These are phyloP conservation scores for Cotesia vestalis DNA, from an alignment of 1,140 invertebrate genomes.

Conservation along the genomic window DNA sequence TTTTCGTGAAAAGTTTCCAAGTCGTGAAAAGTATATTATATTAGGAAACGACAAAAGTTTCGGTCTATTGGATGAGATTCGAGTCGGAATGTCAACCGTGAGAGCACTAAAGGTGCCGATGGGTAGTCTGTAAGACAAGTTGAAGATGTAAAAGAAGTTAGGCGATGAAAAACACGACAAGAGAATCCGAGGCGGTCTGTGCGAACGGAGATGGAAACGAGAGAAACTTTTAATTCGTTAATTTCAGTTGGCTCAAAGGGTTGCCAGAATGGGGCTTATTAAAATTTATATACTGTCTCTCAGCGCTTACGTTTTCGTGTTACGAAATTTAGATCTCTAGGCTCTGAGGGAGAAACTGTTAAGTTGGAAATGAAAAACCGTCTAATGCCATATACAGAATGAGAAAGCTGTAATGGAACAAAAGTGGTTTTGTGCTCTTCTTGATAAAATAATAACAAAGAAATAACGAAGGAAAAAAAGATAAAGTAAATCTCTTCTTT, in stretches of 20 bases:
- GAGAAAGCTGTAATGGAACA: not conserved
- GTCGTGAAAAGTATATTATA: not conserved
- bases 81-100: conserved; percentile 60
- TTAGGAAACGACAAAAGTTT: conserved; percentile 54
- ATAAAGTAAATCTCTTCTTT: conserved; percentile 40
- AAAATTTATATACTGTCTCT: conserved; percentile 56
- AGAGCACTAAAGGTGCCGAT: conserved; percentile 54
- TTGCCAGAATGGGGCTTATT: conserved; percentile 57
- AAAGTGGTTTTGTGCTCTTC: conserved; percentile 30
- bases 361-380: conserved; percentile 4
- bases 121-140: conserved; percentile 6
- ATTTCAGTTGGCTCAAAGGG: conserved; percentile 60
- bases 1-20: conserved; percentile 9
- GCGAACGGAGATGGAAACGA: conserved; percentile 27
- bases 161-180: not conserved
- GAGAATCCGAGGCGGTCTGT: conserved; percentile 11
- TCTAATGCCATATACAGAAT: too few relatives aligned
- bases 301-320: conserved; percentile 9
- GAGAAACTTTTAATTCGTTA: conserved; percentile 64
- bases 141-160: conserved; percentile 13
- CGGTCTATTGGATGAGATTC: conserved; percentile 49
- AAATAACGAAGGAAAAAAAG: conserved; percentile 6
- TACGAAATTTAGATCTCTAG: conserved; percentile 16
- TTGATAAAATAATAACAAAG: conserved; percentile 25
- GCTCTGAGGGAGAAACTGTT: not conserved